Evolutionary conservation across 1,140 invertebrate species (phyloP), one percentile per base, ranked within the genome.

Genomic region (Littorina saxatilis): DNA sequence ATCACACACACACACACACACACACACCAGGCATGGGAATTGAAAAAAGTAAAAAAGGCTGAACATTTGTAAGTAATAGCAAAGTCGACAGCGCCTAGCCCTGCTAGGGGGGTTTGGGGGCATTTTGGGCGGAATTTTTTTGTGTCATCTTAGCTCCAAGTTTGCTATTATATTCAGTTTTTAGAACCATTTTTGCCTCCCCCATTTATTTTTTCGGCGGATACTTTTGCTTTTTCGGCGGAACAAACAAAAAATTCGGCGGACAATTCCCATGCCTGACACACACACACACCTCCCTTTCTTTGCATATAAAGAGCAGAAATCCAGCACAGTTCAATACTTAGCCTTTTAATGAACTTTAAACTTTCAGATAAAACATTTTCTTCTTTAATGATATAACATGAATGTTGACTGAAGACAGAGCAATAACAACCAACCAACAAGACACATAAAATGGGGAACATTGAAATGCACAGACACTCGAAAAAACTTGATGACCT

Each of bases 291-390:
- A 58, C 68, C 40, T 15, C 0, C 68, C 17, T 23, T 9, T 15
- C 23, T 39, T 1, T 23, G 43, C 68, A 40, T 5, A 40, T 27
- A 15, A 40, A 40, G 15, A 72, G 3, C 20, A 73, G 2, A 73
- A 4, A 5, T 7, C 4, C 32, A 73, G 0, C 40, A 47, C 70
- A 47, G 23, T 72, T 68, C 35, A 68, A 68, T 68, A 68, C 66
- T 68, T 68, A 68, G 32, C 39, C 66, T 73, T n/a, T 73, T 73
- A 73, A 73, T 73, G 70, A 73, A 73, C 70, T 73, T 39, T 73
- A 73, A 73, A 73, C 70, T 73, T 73, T 73, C 37, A 73, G 70
- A 73, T 73, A 73, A 73, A 73, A 73, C 70, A 73, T 47, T 73
- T 73, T n/a, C 39, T 50, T 73, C 70, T 73, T 50, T 73, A n/a